Evolutionary conservation across 2,113 vertebrate species (phyloP).

Genomic region (Thalassoma bifasciatum): DNA sequence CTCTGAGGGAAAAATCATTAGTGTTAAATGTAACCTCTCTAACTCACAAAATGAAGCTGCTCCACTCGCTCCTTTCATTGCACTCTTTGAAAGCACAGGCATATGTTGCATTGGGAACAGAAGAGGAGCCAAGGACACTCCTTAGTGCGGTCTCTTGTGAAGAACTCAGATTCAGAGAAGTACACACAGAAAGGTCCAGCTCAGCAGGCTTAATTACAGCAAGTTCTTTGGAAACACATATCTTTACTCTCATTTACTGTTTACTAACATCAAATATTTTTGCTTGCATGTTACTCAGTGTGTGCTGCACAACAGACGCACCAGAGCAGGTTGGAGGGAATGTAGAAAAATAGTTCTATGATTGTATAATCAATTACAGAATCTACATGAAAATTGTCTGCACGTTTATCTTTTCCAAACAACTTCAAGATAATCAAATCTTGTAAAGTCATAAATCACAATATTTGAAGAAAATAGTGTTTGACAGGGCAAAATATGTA

Average conservation of each 20-base stretch:
- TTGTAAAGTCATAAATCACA: too few species aligned
- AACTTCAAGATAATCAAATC: too few species aligned
- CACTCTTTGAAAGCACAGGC: not conserved
- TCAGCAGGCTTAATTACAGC: not conserved
- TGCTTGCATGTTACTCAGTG: not conserved
- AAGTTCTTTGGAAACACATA: not conserved
- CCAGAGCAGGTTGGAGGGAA: not conserved
- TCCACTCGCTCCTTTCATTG: not conserved
- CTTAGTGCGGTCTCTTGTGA: not conserved
- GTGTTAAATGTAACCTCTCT: not conserved
- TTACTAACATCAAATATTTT: not conserved
- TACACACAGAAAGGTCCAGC: not conserved
- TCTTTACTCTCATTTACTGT: not conserved
- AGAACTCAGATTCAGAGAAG: conserved; percentile 1
- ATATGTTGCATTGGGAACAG: not conserved
- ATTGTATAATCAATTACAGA: too few species aligned
- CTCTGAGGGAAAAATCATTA: not conserved
- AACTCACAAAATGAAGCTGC: not conserved
- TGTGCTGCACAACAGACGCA: not conserved
- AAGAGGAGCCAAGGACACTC: not conserved
- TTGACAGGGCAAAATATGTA: too few species aligned
- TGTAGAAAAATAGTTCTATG: too few species aligned
- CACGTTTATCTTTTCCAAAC: too few species aligned
- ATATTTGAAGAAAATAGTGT: too few species aligned
- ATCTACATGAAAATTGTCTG: too few species aligned